Conservation (phyloP, 2,888 invertebrate genomes). For the Kuschelorhynchus macadamiae region DNA sequence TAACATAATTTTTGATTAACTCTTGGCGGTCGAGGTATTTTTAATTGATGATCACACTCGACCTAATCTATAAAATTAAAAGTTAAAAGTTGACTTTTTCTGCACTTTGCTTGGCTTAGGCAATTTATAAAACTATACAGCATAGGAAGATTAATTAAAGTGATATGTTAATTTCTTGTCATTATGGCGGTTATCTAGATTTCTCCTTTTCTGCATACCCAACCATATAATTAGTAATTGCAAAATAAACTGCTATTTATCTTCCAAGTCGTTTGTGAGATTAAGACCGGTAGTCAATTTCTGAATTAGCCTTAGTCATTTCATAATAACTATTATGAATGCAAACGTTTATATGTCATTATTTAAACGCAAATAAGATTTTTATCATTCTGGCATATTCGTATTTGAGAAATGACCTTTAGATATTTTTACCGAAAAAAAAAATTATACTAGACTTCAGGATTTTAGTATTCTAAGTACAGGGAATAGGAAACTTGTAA, state of each 20-base stretch:
- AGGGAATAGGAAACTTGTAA: too few relatives aligned
- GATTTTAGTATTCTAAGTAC: too few relatives aligned
- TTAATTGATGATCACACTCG: not conserved
- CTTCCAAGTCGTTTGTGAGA: not conserved
- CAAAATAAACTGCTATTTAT: slow-evolving; percentile 7
- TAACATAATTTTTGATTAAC: too few relatives aligned
- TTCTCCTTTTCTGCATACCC: not conserved
- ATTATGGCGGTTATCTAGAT: not conserved
- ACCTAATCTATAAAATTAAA: not conserved
- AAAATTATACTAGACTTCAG: too few relatives aligned
- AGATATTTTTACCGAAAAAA: too few relatives aligned
- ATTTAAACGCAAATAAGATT: too few relatives aligned
- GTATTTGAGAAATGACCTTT: too few relatives aligned
- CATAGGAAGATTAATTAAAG: slow-evolving; percentile 25
- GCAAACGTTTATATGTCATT: too few relatives aligned
- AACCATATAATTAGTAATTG: slow-evolving; percentile 7
- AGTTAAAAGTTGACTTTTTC: slow-evolving; percentile 5
- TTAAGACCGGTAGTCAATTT: slow-evolving; percentile 6
- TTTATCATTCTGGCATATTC: too few relatives aligned
- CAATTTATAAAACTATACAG: slow-evolving; percentile 15
- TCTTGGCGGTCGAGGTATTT: not conserved
- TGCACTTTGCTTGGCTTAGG: slow-evolving; percentile 7
- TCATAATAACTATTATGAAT: slow-evolving; percentile 1
- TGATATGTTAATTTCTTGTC: slow-evolving; percentile 20
- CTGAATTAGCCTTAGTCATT: slow-evolving; percentile 2